A percentile compares a stretch with the other conserved stretches of the same genome.
These are phyloP conservation scores for Lasioglossum marginatum DNA, from an alignment of 2,888 invertebrate species.

Conservation along the genomic window DNA sequence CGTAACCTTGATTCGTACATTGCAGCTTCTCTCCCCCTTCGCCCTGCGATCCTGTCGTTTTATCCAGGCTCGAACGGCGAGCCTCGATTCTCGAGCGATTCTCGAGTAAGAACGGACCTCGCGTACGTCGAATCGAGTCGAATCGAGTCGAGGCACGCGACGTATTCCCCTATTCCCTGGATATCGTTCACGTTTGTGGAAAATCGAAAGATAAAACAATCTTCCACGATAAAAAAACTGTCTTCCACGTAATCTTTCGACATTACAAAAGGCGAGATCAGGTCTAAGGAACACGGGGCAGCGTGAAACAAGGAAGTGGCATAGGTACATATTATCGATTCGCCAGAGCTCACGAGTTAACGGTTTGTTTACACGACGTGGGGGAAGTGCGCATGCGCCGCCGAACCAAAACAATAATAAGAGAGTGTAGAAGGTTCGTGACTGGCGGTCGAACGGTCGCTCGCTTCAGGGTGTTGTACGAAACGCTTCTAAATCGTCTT, in stretches of 20 bases:
- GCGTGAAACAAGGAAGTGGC: conserved; percentile 69
- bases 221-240: conserved; percentile 15
- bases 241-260: conserved; percentile 1
- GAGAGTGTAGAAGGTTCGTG: conserved; percentile 79
- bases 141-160: neutral
- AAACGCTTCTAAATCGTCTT: conserved; percentile 38
- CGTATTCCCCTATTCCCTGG: neutral
- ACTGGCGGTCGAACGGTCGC: conserved; percentile 68
- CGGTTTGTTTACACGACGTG: conserved; percentile 83
- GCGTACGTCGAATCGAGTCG: neutral
- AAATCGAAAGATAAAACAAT: neutral
- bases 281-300: conserved; percentile 23
- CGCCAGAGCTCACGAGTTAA: conserved; percentile 81
- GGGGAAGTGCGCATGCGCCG: conserved; percentile 81
- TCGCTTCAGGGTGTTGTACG: conserved; percentile 47
- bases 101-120: neutral
- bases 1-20: conserved; percentile 82
- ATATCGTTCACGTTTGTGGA: neutral
- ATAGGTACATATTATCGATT: conserved; percentile 79
- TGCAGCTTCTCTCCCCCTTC: conserved; percentile 54
- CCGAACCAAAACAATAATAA: conserved; percentile 83
- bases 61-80: neutral
- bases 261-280: neutral
- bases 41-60: conserved; percentile 31
- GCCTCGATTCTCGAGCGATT: neutral